Conservation (phyloP, 2,797 vertebrate species). For the Tarsius wallacei region DNA sequence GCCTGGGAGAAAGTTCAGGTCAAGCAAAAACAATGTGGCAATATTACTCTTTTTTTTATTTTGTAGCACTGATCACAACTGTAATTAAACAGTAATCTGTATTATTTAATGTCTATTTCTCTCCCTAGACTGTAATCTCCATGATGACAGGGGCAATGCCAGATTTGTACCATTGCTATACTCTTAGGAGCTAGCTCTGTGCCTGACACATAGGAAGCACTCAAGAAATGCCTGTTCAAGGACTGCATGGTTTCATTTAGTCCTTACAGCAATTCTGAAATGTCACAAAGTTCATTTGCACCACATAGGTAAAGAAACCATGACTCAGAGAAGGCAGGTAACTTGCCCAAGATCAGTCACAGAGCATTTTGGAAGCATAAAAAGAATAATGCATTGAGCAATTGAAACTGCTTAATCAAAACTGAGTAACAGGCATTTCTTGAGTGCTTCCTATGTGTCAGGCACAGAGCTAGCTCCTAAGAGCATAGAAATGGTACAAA, state of each 20-base stretch:
- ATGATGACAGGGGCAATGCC: background rate
- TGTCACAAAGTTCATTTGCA: background rate
- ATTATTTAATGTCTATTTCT: background rate
- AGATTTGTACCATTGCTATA: background rate
- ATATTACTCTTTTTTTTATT: background rate
- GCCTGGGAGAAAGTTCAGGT: background rate
- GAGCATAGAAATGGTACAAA: background rate
- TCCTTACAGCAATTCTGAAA: background rate
- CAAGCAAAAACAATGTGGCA: background rate
- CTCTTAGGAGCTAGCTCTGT: background rate
- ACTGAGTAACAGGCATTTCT: conserved; percentile 54
- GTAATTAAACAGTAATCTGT: background rate
- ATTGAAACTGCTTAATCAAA: conserved; percentile 78
- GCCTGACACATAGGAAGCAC: background rate
- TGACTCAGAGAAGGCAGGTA: background rate
- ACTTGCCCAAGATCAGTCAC: conserved; percentile 39
- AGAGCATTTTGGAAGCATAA: conserved; percentile 42
- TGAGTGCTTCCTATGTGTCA: background rate
- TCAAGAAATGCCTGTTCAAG: background rate
- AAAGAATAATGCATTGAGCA: conserved; percentile 56
- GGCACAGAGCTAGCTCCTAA: background rate
- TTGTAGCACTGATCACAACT: background rate
- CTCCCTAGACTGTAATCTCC: conserved; percentile 15
- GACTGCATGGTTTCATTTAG: background rate
- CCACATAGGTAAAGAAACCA: conserved; percentile 2